Percentiles rank a stretch among this genome's conserved stretches.
Evolutionary conservation across 2,113 vertebrate species (phyloP).

Genomic region (Crotalus horridus): DNA sequence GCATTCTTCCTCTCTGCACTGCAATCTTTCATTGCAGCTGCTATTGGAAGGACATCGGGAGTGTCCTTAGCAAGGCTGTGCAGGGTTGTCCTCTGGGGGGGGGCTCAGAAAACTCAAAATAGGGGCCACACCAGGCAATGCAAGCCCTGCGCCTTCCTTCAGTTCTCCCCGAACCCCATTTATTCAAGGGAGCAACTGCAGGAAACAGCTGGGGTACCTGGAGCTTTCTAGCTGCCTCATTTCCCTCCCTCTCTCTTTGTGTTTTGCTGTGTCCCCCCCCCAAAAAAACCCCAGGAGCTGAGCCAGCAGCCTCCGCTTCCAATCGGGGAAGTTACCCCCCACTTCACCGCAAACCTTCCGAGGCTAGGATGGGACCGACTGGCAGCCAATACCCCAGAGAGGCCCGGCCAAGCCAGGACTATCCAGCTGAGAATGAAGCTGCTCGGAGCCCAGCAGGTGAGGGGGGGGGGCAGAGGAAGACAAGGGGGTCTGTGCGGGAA

Average conservation of each 20-base stretch:
- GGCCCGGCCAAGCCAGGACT: conserved; percentile 41
- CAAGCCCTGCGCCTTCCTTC: too few relatives aligned
- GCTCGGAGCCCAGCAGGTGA: conserved; percentile 69
- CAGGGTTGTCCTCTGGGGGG: too few relatives aligned
- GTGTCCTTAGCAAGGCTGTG: too few relatives aligned
- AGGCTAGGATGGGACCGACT: conserved; percentile 50
- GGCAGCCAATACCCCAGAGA: conserved; percentile 40
- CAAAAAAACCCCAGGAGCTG: conserved; percentile 48
- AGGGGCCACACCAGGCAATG: too few relatives aligned
- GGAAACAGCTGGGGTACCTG: neutral
- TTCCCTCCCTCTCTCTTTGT: too few relatives aligned
- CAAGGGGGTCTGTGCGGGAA: too few relatives aligned
- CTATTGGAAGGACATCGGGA: too few relatives aligned
- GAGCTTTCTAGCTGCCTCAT: neutral
- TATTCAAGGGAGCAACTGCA: neutral
- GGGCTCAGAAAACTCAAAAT: too few relatives aligned
- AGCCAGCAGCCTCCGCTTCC: neutral
- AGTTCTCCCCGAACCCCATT: neutral
- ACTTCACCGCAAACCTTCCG: conserved; percentile 43
- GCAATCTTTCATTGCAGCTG: too few relatives aligned
- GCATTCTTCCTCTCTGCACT: too few relatives aligned
- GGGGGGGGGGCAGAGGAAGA: neutral
- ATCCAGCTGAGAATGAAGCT: conserved; percentile 20
- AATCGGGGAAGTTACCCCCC: conserved; percentile 49
- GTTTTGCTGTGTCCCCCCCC: neutral